phyloP scores from a whole-genome alignment of 2,888 invertebrate species.

The Leptopilina drosophilae region DNA sequence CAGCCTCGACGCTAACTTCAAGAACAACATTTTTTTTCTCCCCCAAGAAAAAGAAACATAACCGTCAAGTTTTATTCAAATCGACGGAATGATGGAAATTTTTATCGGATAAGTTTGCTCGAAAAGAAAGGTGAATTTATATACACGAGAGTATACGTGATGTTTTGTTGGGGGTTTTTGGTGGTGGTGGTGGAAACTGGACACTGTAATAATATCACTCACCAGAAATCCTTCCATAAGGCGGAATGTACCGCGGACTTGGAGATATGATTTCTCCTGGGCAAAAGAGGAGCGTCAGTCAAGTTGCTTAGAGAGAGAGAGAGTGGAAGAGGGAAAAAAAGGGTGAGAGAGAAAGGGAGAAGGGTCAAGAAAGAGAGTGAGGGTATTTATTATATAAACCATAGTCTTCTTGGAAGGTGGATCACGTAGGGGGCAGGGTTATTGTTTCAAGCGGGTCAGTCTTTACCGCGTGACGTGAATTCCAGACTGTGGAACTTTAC shows the following conservation, averaged over 20 bases:
- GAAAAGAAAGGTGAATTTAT: slow-evolving; percentile 7
- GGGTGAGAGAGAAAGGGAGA: background rate
- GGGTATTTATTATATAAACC: slow-evolving; percentile 56
- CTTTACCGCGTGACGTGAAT: slow-evolving; percentile 70
- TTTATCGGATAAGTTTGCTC: slow-evolving; percentile 4
- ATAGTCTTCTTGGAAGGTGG: slow-evolving; percentile 58
- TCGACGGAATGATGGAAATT: slow-evolving; percentile 21
- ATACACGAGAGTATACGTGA: slow-evolving; percentile 19
- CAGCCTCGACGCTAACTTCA: too few species aligned
- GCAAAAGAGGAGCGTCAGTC: slow-evolving; percentile 43
- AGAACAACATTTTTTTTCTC: too few species aligned
- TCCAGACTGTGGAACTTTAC: slow-evolving; percentile 43
- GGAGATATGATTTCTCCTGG: slow-evolving; percentile 54
- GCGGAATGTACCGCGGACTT: slow-evolving; percentile 30
- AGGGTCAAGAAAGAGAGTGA: background rate
- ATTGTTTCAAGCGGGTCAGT: slow-evolving; percentile 68
- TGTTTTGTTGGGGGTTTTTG: background rate
- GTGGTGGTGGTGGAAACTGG: background rate
- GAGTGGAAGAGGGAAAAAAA: background rate
- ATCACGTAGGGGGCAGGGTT: slow-evolving; percentile 69
- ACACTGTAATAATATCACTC: slow-evolving; percentile 39
- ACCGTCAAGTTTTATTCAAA: background rate
- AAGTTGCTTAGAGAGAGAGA: background rate
- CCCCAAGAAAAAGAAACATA: too few species aligned
- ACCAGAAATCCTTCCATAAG: slow-evolving; percentile 24